These are phyloP conservation scores for Anser cygnoides DNA, from an alignment of 2,113 vertebrate species.

Conservation along the genomic window DNA sequence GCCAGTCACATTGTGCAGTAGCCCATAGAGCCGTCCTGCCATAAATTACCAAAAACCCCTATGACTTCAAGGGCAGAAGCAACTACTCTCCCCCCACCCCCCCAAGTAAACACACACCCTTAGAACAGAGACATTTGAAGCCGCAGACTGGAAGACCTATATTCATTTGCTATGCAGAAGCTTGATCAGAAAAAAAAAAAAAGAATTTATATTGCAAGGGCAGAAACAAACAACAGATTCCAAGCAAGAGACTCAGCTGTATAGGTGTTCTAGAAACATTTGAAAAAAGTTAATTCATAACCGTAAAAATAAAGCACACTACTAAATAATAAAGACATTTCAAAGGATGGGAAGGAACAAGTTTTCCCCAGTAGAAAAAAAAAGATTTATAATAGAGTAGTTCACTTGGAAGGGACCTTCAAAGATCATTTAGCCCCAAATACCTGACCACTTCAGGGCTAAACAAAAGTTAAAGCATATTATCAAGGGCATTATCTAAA, in stretches of 20 bases:
- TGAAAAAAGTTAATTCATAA: background rate
- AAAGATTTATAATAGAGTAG: background rate
- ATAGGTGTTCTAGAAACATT: background rate
- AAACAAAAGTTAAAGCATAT: background rate
- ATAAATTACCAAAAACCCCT: background rate
- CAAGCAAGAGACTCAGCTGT: background rate
- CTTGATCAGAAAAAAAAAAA: background rate
- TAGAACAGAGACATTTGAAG: background rate
- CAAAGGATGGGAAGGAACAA: background rate
- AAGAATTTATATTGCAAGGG: background rate
- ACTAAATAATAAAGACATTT: background rate
- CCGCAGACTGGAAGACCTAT: background rate
- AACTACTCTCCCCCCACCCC: background rate
- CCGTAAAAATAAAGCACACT: background rate
- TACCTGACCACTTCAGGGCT: background rate
- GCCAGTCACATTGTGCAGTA: background rate
- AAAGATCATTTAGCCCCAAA: background rate
- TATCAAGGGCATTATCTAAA: background rate
- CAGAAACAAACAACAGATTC: background rate
- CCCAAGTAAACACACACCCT: fast-evolving
- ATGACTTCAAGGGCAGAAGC: background rate
- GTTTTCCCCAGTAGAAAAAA: background rate
- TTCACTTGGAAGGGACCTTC: background rate
- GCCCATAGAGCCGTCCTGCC: background rate
- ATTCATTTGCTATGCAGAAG: background rate